Base-by-base conservation (phyloP, 2,797 vertebrate genomes). In the Cossypha dichroa region DNA sequence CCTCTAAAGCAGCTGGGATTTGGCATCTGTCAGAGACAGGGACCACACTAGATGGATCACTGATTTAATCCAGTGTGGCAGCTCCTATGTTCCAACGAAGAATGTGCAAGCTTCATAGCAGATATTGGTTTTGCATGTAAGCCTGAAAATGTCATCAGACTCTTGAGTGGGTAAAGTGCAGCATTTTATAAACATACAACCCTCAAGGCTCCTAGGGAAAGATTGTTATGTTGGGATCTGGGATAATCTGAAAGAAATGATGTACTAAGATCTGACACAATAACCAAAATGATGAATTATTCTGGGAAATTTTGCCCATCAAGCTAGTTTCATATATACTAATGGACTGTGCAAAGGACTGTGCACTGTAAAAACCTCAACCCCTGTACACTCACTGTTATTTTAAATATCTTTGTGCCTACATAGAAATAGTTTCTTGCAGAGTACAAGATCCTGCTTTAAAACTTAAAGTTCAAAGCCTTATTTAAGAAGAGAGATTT, bases 281-380 rank as follows among this genome's bases (percentile, higher is more conserved):
- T 95, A 93, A 96, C 77, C 88, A 94, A 96, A 96, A 48, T 93
- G 85, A 97, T 97, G 85, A 97, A 97, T 97, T 97, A 97, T 95
- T 94, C 91, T 90, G 85, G 94, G 88, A 91, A 97, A 96, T 93
- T 96, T 97, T 93, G 67, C 87, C 82, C 88, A 94, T 96, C 91
- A 94, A 84, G 82, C 68, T 93, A 85, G 91, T 96, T 95, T 88
- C 93, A 96, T 93, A 97, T 81, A 83, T 83, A 93, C 67, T 94
- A 93, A 92, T 94, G 88, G 84, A 95, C 85, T 95, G 88, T 85
- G 79, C 62, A 90, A 92, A 94, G 83, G 75, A 79, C 80, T 84
- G 29, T 54, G 58, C 41, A 40, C 45, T 66, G 84, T 85, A 85
- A 78, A 94, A 95, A 70, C 14, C 72, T 45, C 49, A 89, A 77